These are phyloP conservation scores for Pedionomus torquatus DNA, from an alignment of 2,113 vertebrate genomes.

Conservation along the genomic window DNA sequence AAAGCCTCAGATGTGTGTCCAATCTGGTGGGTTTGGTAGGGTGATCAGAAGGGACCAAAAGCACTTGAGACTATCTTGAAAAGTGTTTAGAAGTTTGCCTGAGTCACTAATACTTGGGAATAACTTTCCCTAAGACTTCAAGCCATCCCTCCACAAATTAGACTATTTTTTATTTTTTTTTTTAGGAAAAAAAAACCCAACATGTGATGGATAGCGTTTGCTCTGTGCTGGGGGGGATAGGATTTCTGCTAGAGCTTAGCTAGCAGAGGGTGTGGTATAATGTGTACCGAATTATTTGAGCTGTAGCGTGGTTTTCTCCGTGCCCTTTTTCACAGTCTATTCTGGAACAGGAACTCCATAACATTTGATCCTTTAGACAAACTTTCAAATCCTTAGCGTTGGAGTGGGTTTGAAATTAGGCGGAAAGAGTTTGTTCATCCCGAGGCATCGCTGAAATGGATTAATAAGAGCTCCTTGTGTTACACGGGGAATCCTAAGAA, in stretches of 20 bases:
- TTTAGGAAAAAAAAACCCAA: not conserved
- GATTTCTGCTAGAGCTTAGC: not conserved
- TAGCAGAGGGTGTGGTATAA: not conserved
- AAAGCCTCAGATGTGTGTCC: slow-evolving; percentile 45
- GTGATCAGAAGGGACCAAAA: slow-evolving; percentile 56
- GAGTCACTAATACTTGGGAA: not conserved
- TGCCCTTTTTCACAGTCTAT: not conserved
- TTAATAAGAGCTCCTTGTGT: not conserved
- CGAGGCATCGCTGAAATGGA: not conserved
- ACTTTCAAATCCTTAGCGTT: not conserved
- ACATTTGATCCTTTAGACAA: slow-evolving; percentile 21
- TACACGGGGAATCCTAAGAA: not conserved
- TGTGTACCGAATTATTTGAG: not conserved
- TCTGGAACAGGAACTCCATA: not conserved
- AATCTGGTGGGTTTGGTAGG: slow-evolving; percentile 27
- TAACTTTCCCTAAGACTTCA: not conserved
- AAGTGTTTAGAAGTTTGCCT: not conserved
- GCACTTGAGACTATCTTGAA: slow-evolving; percentile 47
- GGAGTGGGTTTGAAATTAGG: slow-evolving; percentile 39
- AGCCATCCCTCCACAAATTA: not conserved
- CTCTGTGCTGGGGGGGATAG: not conserved
- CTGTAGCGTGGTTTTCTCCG: not conserved
- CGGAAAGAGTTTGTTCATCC: slow-evolving; percentile 5
- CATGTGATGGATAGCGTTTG: not conserved
- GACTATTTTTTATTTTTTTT: not conserved